Evolutionary conservation across 2,797 vertebrate genomes (phyloP).

Genomic region (Spinus pinus): DNA sequence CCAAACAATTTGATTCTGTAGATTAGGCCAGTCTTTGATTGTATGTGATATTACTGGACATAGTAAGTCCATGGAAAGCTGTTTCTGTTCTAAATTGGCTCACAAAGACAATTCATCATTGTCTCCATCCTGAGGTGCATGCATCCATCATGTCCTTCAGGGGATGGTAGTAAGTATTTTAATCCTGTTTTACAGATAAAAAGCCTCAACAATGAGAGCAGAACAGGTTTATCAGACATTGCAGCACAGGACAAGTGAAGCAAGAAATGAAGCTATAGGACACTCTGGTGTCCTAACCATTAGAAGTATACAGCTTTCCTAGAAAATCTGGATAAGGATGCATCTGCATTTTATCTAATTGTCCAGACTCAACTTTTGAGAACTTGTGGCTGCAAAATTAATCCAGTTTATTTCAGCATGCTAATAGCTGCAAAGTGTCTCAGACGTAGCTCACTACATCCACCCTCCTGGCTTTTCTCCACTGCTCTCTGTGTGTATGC

Average conservation of each 20-base stretch:
- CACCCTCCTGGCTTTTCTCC: neutral
- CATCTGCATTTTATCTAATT: neutral
- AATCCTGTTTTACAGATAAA: conserved; percentile 17
- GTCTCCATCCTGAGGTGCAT: neutral
- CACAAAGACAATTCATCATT: neutral
- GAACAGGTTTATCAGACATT: neutral
- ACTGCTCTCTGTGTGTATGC: neutral
- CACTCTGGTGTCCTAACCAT: neutral
- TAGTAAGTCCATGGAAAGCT: neutral
- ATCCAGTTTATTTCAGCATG: neutral
- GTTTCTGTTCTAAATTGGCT: conserved; percentile 8
- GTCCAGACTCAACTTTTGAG: neutral
- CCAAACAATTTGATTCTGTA: neutral
- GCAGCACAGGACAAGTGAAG: neutral
- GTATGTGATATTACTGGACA: neutral
- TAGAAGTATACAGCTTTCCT: neutral
- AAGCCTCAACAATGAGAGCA: neutral
- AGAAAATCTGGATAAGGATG: neutral
- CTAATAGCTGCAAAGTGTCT: neutral
- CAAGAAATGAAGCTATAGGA: neutral
- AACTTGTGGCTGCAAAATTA: neutral
- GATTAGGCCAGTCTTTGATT: neutral
- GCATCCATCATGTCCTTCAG: neutral
- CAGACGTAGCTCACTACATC: neutral
- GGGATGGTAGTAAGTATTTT: neutral